Evolutionary conservation across 2,113 vertebrate species (phyloP).

Genomic region (Gadus chalcogrammus): DNA sequence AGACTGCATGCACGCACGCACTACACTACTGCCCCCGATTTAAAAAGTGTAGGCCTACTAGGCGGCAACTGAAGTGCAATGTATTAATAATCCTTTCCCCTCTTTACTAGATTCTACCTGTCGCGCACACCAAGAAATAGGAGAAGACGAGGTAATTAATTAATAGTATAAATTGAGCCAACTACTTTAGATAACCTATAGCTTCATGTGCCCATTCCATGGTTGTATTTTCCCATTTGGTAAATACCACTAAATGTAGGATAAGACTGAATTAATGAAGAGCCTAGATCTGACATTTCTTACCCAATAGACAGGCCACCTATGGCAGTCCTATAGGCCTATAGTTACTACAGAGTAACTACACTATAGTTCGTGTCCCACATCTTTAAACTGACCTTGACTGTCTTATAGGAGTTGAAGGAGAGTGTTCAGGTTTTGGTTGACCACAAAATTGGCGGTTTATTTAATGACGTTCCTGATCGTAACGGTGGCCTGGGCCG

Average conservation of each 20-base stretch:
- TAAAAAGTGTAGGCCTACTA: not conserved
- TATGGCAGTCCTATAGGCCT: too few species aligned
- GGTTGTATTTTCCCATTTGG: not conserved
- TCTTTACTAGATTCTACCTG: conserved; percentile 86
- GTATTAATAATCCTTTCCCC: not conserved
- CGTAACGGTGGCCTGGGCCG: conserved; percentile 89
- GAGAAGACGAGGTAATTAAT: conserved; percentile 65
- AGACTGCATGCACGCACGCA: too few species aligned
- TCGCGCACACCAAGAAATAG: conserved; percentile 88
- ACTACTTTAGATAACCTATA: too few species aligned
- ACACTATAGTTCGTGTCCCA: too few species aligned
- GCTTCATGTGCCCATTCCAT: too few species aligned
- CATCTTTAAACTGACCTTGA: too few species aligned
- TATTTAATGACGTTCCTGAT: conserved; percentile 95
- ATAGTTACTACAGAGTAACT: too few species aligned
- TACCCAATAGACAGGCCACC: conserved; percentile 6
- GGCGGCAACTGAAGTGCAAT: too few species aligned
- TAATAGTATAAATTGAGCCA: too few species aligned
- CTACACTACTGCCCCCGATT: not conserved
- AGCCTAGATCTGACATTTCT: too few species aligned
- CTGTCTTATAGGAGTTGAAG: conserved; percentile 72
- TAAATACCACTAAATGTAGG: not conserved
- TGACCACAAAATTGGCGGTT: conserved; percentile 84
- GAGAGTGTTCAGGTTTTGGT: conserved; percentile 82
- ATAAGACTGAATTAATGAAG: not conserved